These are phyloP conservation scores for Muscidifurax raptorellus DNA, from an alignment of 1,140 invertebrate species.

Conservation along the genomic window DNA sequence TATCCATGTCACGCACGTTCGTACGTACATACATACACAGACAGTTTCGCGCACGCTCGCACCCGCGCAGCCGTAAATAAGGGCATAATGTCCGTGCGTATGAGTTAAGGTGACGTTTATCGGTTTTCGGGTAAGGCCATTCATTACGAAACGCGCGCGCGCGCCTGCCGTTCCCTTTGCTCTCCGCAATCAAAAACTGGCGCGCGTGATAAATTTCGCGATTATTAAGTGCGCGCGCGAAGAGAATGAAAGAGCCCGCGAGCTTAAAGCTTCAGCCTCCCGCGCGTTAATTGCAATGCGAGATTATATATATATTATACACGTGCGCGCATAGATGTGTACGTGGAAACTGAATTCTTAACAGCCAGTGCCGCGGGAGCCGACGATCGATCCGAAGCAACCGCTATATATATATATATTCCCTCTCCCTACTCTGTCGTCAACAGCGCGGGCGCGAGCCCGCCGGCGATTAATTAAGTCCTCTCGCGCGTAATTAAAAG, in stretches of 20 bases:
- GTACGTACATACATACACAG: background rate
- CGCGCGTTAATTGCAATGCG: constrained; percentile 18
- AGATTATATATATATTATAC: background rate
- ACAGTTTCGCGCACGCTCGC: background rate
- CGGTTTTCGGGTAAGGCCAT: constrained; percentile 51
- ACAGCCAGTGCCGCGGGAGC: background rate
- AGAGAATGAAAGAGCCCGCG: constrained; percentile 11
- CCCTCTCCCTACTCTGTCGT: background rate
- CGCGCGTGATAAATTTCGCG: constrained; percentile 44
- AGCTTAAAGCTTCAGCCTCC: background rate
- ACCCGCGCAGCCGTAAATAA: constrained; percentile 40
- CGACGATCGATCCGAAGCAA: constrained; percentile 10
- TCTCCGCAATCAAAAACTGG: constrained; percentile 47
- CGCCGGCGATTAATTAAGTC: constrained; percentile 30
- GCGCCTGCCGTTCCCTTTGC: background rate
- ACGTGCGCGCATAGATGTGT: background rate
- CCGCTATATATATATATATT: too few relatives aligned
- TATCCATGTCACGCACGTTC: background rate
- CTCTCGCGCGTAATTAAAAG: constrained; percentile 38
- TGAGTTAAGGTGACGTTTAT: constrained; percentile 53
- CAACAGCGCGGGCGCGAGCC: background rate
- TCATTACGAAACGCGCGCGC: constrained; percentile 38
- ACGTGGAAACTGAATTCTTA: constrained; percentile 16
- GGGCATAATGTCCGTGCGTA: constrained; percentile 39
- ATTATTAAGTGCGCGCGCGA: constrained; percentile 46